Evolutionary conservation across 35 echinoderm and acorn worm species (phyloP), one percentile per base, ranked within the genome.

Genomic region (Acanthaster planci): DNA sequence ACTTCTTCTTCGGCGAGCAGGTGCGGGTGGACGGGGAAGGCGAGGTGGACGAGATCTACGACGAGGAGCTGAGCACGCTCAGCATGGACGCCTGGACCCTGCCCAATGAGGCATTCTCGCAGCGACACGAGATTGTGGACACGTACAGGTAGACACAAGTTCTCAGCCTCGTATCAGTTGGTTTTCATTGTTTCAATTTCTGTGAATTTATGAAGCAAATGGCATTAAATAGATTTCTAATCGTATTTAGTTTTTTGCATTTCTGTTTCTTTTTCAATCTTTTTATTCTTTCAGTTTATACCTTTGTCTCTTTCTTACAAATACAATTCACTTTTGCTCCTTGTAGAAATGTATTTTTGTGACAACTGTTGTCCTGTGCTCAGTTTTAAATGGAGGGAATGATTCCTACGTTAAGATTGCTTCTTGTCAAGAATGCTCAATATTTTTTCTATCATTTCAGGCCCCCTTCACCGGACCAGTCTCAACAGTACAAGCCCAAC

Each of bases 111-210:
- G 95, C 88, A 1, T 93, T 98, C 51, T 51, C 36, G 40, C 95
- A 87, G 37, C 77, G 95, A 58, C 95, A 98, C 76, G 92, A 98
- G 44, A 93, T 98, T 14, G 57, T 86, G 35, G 89, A 92, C 58
- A 97, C 90, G 86, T 97, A 82, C 55, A 39, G 44, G 55, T 40
- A 22, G 19, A 7, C 7, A 59, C 7, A 18, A 59, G 52, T 21
- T 21, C 21, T 55, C 52, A 14, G 52, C 52, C 10, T 10, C n/a
- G n/a, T n/a, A n/a, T n/a, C n/a, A n/a, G 67, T 0, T 76, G 23
- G 23, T 36, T 29, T 1, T 76, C 16, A 0, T 27, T 76, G 16
- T 76, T 15, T 76, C n/a, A n/a, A n/a, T n/a, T n/a, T n/a, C 22
- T 0, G 0, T 55, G 21, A 55, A 55, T 21, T 55, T 55, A 55